phyloP scores from a whole-genome alignment of 2,113 vertebrate species.

The Tetrax tetrax region DNA sequence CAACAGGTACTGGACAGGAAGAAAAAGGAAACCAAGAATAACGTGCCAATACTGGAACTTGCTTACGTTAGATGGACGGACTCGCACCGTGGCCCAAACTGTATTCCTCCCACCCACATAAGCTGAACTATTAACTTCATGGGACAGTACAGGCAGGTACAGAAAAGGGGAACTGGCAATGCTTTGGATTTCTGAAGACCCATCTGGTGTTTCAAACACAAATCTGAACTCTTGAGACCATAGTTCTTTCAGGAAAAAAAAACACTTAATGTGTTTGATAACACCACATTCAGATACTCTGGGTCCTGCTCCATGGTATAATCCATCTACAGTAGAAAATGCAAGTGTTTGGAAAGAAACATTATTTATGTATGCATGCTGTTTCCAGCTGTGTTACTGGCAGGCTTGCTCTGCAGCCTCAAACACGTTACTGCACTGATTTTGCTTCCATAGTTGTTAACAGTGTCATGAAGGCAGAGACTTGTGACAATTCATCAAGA shows the following conservation, averaged over 20 bases:
- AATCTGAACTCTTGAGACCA: not conserved
- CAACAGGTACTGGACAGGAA: constrained; percentile 72
- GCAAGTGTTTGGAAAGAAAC: not conserved
- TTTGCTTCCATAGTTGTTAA: not conserved
- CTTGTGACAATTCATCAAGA: not conserved
- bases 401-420: not conserved
- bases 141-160: not conserved
- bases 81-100: accelerated
- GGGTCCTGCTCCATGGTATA: not conserved
- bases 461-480: not conserved
- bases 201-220: not conserved
- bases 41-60: not conserved
- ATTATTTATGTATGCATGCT: not conserved
- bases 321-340: not conserved
- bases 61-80: not conserved
- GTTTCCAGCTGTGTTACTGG: not conserved
- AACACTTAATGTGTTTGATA: not conserved
- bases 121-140: not conserved
- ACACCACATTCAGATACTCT: not conserved
- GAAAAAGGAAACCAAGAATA: not conserved
- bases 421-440: too few relatives aligned
- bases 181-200: not conserved
- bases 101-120: not conserved
- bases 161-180: not conserved
- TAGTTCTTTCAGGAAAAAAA: not conserved